Base-by-base conservation (phyloP, 2,797 vertebrate genomes). In the Perodicticus potto region DNA sequence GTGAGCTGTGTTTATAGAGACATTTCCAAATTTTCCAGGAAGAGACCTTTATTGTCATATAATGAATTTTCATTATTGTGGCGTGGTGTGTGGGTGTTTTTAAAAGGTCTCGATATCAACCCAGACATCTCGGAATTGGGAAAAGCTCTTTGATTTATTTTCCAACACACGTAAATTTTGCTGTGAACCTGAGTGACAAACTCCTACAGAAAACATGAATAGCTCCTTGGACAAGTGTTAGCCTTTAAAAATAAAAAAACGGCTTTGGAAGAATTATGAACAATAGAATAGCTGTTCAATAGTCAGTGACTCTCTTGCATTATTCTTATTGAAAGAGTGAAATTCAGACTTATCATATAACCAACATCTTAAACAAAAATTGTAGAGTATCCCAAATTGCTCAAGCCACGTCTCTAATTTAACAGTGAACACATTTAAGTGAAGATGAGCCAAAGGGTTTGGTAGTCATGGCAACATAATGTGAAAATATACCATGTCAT, bases 381-480 rank as follows among this genome's bases (percentile, higher is more conserved):
- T 93, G 53, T 78, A 94, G 73, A 93, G 57, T 83, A 95, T 94
- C 55, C 34, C 63, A 92, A 95, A 97, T 95, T 97, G 83, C 83
- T 94, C 85, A 92, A 96, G 83, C 86, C 95, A 63, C 22, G 85
- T 96, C 89, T 97, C 83, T 96, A 80, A 97, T 97, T 96, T 97
- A 96, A 94, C 86, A 91, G 67, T 63, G 90, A 97, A 63, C 72
- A 92, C 91, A 97, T 97, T 97, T 96, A 97, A 97, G 81, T 95
- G 81, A 94, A 95, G 76, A 94, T 57, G 89, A 94, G 34, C 90
- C 86, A 73, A 95, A 97, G 83, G 86, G 8, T 90, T 96, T 97
- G 70, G 97, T 97, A 97, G 93, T 91, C 92, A 97, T 98, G 92
- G 95, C 90, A 98, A 97, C 97, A 53, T 78, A 69, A 92, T 97